These are phyloP conservation scores for Orycteropus afer DNA, from an alignment of 2,113 vertebrate species.

Conservation along the genomic window DNA sequence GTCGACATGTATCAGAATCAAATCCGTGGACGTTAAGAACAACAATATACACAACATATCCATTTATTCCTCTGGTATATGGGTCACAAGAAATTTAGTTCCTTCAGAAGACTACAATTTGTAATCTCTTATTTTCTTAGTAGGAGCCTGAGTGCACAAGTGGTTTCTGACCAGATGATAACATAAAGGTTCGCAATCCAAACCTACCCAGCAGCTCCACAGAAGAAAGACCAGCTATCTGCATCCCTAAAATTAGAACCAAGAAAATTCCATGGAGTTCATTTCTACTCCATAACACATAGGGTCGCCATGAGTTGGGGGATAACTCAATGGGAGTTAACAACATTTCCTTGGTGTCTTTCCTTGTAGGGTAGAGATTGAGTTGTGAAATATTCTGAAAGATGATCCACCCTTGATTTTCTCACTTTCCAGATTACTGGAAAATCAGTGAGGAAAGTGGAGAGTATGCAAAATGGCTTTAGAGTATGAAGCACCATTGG, in stretches of 20 bases:
- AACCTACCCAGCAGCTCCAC: neutral
- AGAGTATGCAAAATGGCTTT: neutral
- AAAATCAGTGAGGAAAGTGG: neutral
- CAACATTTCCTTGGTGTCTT: neutral
- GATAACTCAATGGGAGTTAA: neutral
- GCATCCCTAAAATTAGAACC: neutral
- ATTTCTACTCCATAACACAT: neutral
- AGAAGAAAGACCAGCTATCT: neutral
- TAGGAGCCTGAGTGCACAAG: neutral
- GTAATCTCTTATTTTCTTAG: neutral
- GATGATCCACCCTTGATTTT: neutral
- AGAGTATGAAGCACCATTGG: neutral
- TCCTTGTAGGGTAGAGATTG: neutral
- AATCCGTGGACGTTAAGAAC: neutral
- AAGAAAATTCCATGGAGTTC: neutral
- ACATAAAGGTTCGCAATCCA: neutral
- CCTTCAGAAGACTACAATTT: neutral
- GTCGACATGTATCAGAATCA: neutral
- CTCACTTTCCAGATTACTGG: neutral
- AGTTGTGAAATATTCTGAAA: constrained; percentile 19
- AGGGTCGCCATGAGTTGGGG: neutral
- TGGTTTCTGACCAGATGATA: neutral
- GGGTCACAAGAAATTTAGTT: neutral
- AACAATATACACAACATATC: neutral
- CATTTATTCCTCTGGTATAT: neutral